Percentiles rank a stretch among this genome's conserved stretches.
These are phyloP conservation scores for Ophion ventricosus DNA, from an alignment of 2,888 invertebrate species.

Conservation along the genomic window DNA sequence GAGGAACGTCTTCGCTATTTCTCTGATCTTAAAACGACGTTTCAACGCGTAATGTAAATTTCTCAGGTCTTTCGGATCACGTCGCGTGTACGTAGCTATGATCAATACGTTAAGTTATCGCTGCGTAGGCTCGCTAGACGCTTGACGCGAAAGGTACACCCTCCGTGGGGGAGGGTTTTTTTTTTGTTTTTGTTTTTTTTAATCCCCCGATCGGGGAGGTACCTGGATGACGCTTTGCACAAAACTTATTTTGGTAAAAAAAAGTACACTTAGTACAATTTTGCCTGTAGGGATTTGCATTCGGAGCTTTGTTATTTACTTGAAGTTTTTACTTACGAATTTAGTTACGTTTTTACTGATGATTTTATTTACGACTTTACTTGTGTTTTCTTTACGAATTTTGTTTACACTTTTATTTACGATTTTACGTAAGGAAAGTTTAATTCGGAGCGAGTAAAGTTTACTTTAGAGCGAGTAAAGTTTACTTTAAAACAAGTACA, in stretches of 20 bases:
- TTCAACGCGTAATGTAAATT: conserved; percentile 54
- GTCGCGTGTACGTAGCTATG: conserved; percentile 65
- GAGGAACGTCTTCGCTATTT: not conserved
- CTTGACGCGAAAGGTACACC: not conserved
- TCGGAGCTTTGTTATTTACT: too few relatives aligned
- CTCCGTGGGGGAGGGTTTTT: not conserved
- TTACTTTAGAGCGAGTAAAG: too few relatives aligned
- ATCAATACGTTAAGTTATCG: conserved; percentile 59
- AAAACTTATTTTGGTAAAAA: not conserved
- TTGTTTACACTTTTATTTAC: too few relatives aligned
- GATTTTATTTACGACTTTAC: too few relatives aligned
- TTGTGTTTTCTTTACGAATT: too few relatives aligned
- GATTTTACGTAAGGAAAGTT: too few relatives aligned
- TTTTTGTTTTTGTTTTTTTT: not conserved
- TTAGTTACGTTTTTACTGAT: too few relatives aligned
- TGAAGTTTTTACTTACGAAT: too few relatives aligned
- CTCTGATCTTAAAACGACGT: conserved; percentile 13
- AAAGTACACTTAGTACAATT: not conserved
- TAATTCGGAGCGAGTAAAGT: too few relatives aligned
- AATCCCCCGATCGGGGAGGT: not conserved
- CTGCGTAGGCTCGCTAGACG: conserved; percentile 32
- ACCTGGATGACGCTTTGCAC: not conserved
- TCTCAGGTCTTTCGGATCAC: conserved; percentile 67
- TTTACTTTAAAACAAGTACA: too few relatives aligned
- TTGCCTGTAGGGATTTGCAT: not conserved